phyloP scores from a whole-genome alignment of 2,797 vertebrate genomes.

The Poliocrania exsul region DNA sequence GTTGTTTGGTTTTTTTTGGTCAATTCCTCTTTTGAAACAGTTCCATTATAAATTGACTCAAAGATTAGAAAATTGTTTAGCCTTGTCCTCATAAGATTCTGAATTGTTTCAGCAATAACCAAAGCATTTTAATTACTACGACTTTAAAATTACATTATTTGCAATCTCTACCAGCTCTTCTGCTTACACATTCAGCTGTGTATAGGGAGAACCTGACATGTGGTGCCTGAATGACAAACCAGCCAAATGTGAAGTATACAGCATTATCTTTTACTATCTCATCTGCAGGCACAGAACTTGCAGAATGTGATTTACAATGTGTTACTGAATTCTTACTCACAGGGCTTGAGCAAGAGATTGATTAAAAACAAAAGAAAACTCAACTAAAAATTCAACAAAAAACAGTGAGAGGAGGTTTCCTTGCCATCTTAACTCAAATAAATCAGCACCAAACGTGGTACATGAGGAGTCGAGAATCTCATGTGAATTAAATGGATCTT shows the following conservation, averaged over 20 bases:
- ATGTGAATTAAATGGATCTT: constrained; percentile 19
- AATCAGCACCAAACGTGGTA: constrained; percentile 16
- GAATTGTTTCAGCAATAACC: not conserved
- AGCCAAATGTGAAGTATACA: constrained; percentile 42
- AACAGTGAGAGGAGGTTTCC: not conserved
- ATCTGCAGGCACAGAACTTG: constrained; percentile 42
- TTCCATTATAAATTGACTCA: not conserved
- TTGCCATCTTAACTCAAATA: constrained; percentile 57
- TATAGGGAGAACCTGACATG: constrained; percentile 15
- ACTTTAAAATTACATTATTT: not conserved
- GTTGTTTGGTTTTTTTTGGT: not conserved
- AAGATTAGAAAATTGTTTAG: not conserved
- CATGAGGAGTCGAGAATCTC: not conserved
- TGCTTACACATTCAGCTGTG: not conserved
- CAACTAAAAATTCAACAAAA: constrained; percentile 7
- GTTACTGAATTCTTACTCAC: constrained; percentile 48
- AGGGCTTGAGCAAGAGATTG: constrained; percentile 37
- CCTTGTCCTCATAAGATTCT: not conserved
- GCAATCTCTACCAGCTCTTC: not conserved
- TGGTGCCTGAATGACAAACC: constrained; percentile 48
- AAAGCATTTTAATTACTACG: not conserved
- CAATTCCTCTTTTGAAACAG: not conserved
- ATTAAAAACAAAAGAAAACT: constrained; percentile 66
- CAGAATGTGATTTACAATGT: constrained; percentile 60
- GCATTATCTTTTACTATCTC: constrained; percentile 62